Conservation (phyloP, 2,113 vertebrate species). For the Sinocyclocheilus anshuiensis region DNA sequence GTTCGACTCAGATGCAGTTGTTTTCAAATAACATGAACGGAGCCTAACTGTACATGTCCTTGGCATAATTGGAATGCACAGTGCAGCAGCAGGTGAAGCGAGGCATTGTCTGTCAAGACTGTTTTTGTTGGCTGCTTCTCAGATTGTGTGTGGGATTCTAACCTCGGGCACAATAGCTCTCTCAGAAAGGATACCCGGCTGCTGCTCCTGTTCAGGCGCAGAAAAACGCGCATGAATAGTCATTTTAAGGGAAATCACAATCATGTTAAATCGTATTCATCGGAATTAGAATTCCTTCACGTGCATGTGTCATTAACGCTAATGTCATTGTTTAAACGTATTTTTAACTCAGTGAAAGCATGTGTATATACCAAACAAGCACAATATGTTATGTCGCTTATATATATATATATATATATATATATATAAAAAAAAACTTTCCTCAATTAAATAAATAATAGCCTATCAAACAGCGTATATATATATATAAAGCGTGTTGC, state of each 20-base stretch:
- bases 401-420: no score
- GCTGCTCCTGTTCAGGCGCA: constrained; percentile 80
- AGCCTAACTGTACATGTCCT: constrained; percentile 95
- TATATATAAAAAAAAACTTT: not conserved
- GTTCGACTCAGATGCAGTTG: constrained; percentile 89
- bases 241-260: constrained; percentile 90
- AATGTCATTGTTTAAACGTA: constrained; percentile 76
- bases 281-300: constrained; percentile 85
- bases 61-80: constrained; percentile 97
- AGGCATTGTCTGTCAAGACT: constrained; percentile 98
- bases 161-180: constrained; percentile 96
- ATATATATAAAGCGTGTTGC: not conserved
- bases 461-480: not conserved
- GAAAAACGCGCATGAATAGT: constrained; percentile 83
- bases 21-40: constrained; percentile 94
- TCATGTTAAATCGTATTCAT: constrained; percentile 92
- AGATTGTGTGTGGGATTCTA: constrained; percentile 98
- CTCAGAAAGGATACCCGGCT: constrained; percentile 93
- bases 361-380: constrained; percentile 62
- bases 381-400: not conserved
- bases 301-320: constrained; percentile 73
- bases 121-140: constrained; percentile 99
- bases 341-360: constrained; percentile 69
- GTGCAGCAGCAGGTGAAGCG: constrained; percentile 97
- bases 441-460: not conserved